Conservation (phyloP, 2,113 vertebrate species). For the Nesospiza acunhae region DNA sequence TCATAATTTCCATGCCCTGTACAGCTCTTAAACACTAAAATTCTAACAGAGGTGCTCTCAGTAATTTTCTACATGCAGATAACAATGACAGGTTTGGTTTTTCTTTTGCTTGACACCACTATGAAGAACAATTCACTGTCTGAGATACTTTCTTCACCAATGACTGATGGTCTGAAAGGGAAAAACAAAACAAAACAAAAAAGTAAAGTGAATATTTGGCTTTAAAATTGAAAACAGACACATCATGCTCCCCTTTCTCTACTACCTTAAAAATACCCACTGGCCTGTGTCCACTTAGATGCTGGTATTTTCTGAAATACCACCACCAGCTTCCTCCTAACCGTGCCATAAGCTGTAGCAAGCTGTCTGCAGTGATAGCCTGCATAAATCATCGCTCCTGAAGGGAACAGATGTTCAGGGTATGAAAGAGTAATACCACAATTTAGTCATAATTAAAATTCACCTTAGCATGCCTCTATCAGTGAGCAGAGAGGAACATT, state of each 20-base stretch:
- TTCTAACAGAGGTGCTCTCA: constrained; percentile 26
- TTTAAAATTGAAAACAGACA: constrained; percentile 64
- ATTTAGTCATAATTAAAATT: constrained; percentile 95
- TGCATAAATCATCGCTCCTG: constrained; percentile 90
- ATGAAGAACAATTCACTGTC: constrained; percentile 64
- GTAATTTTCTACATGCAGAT: constrained; percentile 33
- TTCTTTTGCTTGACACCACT: constrained; percentile 52
- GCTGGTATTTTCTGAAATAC: constrained; percentile 77
- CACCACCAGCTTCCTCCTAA: constrained; percentile 78
- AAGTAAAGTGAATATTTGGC: constrained; percentile 71
- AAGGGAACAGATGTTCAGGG: constrained; percentile 91
- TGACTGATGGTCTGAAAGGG: constrained; percentile 75
- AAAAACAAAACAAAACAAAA: not conserved
- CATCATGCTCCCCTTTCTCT: constrained; percentile 18
- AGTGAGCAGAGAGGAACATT: constrained; percentile 76
- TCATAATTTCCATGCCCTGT: constrained; percentile 28
- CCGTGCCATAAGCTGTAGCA: constrained; percentile 87
- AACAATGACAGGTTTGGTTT: constrained; percentile 52
- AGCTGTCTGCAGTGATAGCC: constrained; percentile 89
- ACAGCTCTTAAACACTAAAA: constrained; percentile 62
- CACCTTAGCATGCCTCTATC: constrained; percentile 85
- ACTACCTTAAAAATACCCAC: constrained; percentile 54
- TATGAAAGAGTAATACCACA: constrained; percentile 90
- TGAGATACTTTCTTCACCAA: constrained; percentile 67
- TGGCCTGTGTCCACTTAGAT: constrained; percentile 70